Base-by-base conservation (phyloP, 2,888 invertebrate species). In the Buathra laborator region DNA sequence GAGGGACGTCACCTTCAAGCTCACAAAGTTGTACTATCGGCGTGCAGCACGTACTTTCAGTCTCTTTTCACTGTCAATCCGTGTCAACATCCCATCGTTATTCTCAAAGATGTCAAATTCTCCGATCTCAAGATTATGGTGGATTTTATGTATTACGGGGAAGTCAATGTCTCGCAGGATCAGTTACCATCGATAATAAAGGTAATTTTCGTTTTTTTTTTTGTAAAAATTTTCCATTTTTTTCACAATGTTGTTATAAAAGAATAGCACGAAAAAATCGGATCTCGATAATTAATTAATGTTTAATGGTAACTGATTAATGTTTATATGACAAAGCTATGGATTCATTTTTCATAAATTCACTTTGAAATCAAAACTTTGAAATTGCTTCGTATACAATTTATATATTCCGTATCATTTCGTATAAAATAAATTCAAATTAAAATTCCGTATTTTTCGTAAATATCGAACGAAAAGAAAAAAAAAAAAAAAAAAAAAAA, bases 41-140 rank as follows among this genome's bases (percentile, higher is more conserved):
- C 98, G 2, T 98, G 98, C 94, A 98, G 98, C 93, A 97, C 97
- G n/a, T 98, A 98, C 94, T 98, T 98, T 94, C 98, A 98, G 95
- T 96, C 97, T 7, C 93, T 98, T 77, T 98, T 98, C 92, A 96
- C 97, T 53, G 96, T 97, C 87, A 98, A 98, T 94, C 98, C 98
- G 10, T 97, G 97, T 91, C 96, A 97, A 90, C 98, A 98, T 94
- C 98, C 98, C 5, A 98, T 98, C 90, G 98, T 98, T 70, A 98
- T 98, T 90, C 94, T 98, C 67, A 98, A 98, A 94, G 98, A 98
- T 95, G 97, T 98, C 10, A 97, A 97, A 90, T 98, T 97, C 92
- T 96, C 96, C 71, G 98, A 98, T 94, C 95, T 98, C 81, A 97
- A 97, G 92, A 97, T 97, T 43, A 97, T 98, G 96, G 97, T 98